These are phyloP conservation scores for Invenusta paracnida DNA, from an alignment of 2,888 invertebrate species.

Conservation along the genomic window DNA sequence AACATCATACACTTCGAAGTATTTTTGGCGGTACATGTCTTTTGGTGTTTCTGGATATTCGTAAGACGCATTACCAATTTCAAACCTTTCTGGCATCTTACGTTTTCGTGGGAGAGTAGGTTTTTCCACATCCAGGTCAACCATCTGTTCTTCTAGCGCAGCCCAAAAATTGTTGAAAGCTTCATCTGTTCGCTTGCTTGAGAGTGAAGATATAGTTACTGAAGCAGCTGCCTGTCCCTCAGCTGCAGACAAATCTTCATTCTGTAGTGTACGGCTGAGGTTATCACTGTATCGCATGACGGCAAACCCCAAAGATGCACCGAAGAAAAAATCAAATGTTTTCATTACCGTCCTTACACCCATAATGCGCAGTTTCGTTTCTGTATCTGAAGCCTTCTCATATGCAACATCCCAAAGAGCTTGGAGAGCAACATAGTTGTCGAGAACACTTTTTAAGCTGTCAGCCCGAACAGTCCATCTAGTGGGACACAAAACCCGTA, in stretches of 20 bases:
- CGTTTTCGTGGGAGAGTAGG: neutral
- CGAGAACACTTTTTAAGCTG: neutral
- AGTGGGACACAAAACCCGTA: neutral
- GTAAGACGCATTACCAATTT: neutral
- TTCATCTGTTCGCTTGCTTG: neutral
- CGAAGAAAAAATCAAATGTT: neutral
- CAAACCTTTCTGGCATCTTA: neutral
- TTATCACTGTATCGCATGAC: neutral
- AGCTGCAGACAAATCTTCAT: neutral
- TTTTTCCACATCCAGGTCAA: neutral
- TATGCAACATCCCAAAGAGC: neutral
- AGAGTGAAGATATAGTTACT: neutral
- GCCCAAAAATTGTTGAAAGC: neutral
- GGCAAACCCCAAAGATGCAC: neutral
- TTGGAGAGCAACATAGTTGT: neutral
- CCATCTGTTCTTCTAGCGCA: neutral
- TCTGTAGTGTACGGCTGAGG: neutral
- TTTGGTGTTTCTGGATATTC: neutral
- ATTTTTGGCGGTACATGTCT: neutral
- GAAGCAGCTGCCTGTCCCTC: neutral
- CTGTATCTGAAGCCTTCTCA: neutral
- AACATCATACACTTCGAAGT: neutral
- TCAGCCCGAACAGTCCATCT: neutral
- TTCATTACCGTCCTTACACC: neutral
- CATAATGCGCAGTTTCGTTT: neutral